Evolutionary conservation across 2,113 vertebrate species (phyloP), one percentile per base, ranked within the genome.

Genomic region (Cyanocitta stelleri): DNA sequence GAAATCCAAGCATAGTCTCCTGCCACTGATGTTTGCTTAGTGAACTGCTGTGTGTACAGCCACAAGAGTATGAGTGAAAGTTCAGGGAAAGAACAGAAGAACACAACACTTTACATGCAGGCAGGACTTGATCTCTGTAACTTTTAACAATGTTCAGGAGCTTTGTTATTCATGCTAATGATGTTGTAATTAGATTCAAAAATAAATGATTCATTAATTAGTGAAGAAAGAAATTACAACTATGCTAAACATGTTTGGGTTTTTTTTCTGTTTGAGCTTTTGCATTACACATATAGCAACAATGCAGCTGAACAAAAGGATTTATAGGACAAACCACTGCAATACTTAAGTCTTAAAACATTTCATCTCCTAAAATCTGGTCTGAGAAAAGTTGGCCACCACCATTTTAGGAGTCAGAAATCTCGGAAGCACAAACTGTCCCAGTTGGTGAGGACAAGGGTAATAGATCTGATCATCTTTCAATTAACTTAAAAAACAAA

Each of bases 381-480:
- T 26, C 6, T 19, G 15, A n/a, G 16, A 14, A 21, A 78, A 75
- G 44, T 6, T 72, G 24, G 13, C 21, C 51, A 46, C 29, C 30
- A 41, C 9, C 13, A 33, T 14, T 17, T 58, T 3, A 30, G 16
- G 29, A 56, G 49, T 56, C 32, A 85, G 62, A 80, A 82, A 90
- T 62, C 18, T 41, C 4, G 2, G n/a, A 29, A 54, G 29, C 17
- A n/a, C 19, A 26, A 72, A 46, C 26, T 5, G 17, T 22, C 9
- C 22, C 29, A 7, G 1, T 9, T 1, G 2, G 3, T 4, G 7
- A 48, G 35, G 48, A 39, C 22, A 21, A 79, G 8, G 7, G 14
- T 16, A 81, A 55, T 23, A 43, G 43, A 69, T 6, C 11, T 21
- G 37, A 37, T 37, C 35, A 37, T 78, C 58, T 58, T 52, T 21